Evolutionary conservation across 1,140 invertebrate species (phyloP), one percentile per base, ranked within the genome.

Genomic region (Philotrypesis tridentata): DNA sequence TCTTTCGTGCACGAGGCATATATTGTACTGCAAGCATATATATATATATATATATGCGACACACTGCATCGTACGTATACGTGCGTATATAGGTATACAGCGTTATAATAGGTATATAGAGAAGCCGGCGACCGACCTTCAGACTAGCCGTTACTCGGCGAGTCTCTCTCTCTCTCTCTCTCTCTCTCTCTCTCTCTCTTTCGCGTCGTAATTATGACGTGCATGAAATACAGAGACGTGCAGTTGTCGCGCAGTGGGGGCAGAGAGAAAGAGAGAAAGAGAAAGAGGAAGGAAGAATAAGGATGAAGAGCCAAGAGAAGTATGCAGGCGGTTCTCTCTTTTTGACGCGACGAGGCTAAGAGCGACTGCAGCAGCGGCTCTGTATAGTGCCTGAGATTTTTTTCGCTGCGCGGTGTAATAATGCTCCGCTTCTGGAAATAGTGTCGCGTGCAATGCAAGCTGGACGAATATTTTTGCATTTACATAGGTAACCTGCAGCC

Each of bases 121-220:
- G 23, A 48, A 70, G 76, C 33, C 67, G 48, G 48, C 40, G 67
- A 71, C 65, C 77, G 77, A 71, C 77, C 77, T 79, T 79, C 77
- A 60, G 43, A 71, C 43, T 71, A 60, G 25, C 25, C 48, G 65
- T 71, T 78, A 65, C 74, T 76, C 33, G 25, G 23, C 31, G 21
- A n/a, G 21, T 55, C 21, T n/a, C n/a, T n/a, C n/a, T n/a, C n/a
- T n/a, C n/a, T n/a, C n/a, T n/a, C n/a, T n/a, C n/a, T n/a, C n/a
- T n/a, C n/a, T n/a, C n/a, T n/a, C n/a, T n/a, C n/a, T n/a, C n/a
- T 43, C 40, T 40, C 37, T 40, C 37, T 43, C 12, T 3, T 2
- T n/a, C 72, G 25, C 71, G 48, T 29, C 9, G 75, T 61, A 68
- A 77, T 77, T 67, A 79, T 60, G 77, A 79, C 27, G 77, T 55